A percentile compares a stretch with the other conserved stretches of the same genome.
Evolutionary conservation across 2,888 invertebrate genomes (phyloP).

Genomic region (Drosophila conformis): DNA sequence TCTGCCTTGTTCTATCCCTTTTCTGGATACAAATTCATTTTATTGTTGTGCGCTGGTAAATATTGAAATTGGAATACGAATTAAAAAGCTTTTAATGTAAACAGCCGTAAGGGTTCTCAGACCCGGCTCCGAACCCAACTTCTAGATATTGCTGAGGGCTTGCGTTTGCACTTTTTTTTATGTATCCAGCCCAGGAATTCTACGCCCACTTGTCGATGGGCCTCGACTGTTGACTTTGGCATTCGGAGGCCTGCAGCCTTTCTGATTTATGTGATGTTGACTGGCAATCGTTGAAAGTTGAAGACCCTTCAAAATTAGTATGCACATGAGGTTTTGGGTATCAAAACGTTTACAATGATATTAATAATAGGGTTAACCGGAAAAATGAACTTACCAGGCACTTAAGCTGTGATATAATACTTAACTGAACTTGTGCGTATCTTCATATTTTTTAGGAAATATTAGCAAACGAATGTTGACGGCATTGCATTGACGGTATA

Average conservation of each 20-base stretch:
- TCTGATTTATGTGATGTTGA: conserved; percentile 29
- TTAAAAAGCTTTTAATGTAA: conserved; percentile 79
- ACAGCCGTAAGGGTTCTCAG: conserved; percentile 56
- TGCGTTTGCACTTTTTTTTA: conserved; percentile 25
- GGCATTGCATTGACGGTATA: not conserved
- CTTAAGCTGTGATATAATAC: conserved; percentile 1
- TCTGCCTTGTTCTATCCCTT: conserved; percentile 39
- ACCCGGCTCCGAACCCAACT: not conserved
- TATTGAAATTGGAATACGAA: conserved; percentile 80
- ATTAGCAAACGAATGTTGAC: not conserved
- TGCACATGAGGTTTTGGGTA: conserved; percentile 6
- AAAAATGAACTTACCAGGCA: not conserved
- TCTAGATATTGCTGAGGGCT: conserved; percentile 6
- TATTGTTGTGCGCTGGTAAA: conserved; percentile 74
- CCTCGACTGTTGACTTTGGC: conserved; percentile 59
- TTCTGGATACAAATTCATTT: conserved; percentile 57
- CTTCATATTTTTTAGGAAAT: not conserved
- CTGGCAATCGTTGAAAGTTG: conserved; percentile 3
- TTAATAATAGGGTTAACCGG: not conserved
- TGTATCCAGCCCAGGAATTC: conserved; percentile 22
- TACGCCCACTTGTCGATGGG: conserved; percentile 51
- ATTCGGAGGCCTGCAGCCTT: conserved; percentile 40
- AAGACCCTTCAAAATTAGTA: conserved; percentile 5
- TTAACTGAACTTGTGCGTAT: not conserved
- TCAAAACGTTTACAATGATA: conserved; percentile 2